These are phyloP conservation scores for Seriola dumerili DNA, from an alignment of 2,113 vertebrate species.

Conservation along the genomic window DNA sequence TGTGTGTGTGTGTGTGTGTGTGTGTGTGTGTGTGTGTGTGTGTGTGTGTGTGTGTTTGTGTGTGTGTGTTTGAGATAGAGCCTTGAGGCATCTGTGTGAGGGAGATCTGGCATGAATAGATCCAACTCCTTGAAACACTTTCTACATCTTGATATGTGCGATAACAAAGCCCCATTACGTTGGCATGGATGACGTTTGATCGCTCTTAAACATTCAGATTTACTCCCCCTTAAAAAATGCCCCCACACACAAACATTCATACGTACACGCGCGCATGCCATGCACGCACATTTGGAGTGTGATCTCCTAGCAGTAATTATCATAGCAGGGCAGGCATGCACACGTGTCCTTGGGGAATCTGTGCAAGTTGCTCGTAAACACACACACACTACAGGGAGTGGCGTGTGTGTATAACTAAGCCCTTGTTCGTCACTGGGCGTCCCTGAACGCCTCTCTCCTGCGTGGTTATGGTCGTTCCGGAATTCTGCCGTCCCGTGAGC, in stretches of 20 bases:
- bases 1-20: too few relatives aligned
- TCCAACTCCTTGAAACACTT: conserved; percentile 18
- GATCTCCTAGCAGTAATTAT: conserved; percentile 67
- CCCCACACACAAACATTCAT: conserved; percentile 20
- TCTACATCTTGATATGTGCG: conserved; percentile 11
- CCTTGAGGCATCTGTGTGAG: conserved; percentile 3
- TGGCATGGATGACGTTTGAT: conserved; percentile 37
- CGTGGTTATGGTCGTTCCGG: conserved; percentile 71
- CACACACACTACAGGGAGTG: conserved; percentile 67
- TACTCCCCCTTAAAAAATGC: conserved; percentile 39
- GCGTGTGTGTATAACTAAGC: conserved; percentile 71
- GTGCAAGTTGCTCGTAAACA: conserved; percentile 70
- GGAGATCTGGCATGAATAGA: conserved; percentile 36
- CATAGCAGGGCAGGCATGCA: conserved; percentile 74
- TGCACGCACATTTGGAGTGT: conserved; percentile 43
- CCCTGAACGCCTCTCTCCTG: conserved; percentile 71
- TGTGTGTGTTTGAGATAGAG: conserved; percentile 9
- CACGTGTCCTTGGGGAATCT: conserved; percentile 71
- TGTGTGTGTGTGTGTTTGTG: too few relatives aligned
- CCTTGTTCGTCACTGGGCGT: conserved; percentile 76
- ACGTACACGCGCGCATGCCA: conserved; percentile 19
- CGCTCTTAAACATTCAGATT: conserved; percentile 30
- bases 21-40: too few relatives aligned
- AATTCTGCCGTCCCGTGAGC: conserved; percentile 75
- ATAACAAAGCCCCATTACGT: conserved; percentile 16